Base-by-base conservation (phyloP, 2,113 vertebrate species). In the Monopterus albus region DNA sequence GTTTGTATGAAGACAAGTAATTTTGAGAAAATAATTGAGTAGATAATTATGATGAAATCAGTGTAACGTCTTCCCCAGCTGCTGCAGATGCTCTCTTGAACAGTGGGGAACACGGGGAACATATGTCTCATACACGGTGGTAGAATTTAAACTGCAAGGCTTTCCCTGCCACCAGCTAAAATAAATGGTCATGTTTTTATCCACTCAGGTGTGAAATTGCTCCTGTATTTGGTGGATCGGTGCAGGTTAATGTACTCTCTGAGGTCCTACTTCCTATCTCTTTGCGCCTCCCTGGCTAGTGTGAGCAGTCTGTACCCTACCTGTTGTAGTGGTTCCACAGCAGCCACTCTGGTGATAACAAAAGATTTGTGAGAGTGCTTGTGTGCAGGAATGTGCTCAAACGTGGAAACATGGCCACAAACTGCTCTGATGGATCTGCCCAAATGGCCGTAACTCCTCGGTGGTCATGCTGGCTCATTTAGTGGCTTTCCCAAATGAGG, bases 191-290 rank as follows among this genome's bases (percentile, higher is more conserved):
- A 69, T 89, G 90, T 90, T 91, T 88, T 87, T 80, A 82, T 81
- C 85, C 78, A 77, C 79, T 89, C 84, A 85, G 88, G 87, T 90
- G 85, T 90, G 90, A 91, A 92, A 92, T 91, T 93, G 83, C 87
- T 83, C 86, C 84, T 88, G 88, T 79, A 84, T 90, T 89, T 91
- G 90, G 85, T 80, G 88, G 81, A 87, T 82, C 47, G 59, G 81
- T 29, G 67, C 28, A 45, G 85, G 87, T 89, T 91, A 90, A 90
- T 87, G 88, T 75, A 86, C 86, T 87, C 84, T 89, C 81, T 29
- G 52, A 56, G 79, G 75, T 56, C 53, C 56, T 23, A 36, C 53
- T 75, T 84, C 55, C 64, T 56, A 17, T 85, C 67, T 68, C 67
- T 33, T 33, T 31, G 55, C 43, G 35, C 79, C 39, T 8, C 25